Evolutionary conservation across 1,140 invertebrate species (phyloP).

Genomic region (Adoxophyes honmai): DNA sequence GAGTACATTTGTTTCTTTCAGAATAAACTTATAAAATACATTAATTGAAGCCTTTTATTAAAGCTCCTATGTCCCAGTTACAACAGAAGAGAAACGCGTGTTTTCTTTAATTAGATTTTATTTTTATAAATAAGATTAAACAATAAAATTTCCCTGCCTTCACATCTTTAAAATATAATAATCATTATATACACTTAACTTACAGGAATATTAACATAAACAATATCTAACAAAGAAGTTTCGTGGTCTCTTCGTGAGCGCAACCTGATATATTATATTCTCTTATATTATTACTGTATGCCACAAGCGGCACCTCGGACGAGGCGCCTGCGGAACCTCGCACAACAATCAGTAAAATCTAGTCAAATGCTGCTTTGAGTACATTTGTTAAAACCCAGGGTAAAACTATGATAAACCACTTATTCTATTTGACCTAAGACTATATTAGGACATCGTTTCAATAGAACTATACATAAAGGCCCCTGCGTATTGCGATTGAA

Average conservation of each 20-base stretch:
- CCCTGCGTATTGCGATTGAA: background rate
- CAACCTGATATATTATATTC: conserved; percentile 17
- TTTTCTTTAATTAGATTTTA: conserved; percentile 39
- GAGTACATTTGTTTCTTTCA: too few relatives aligned
- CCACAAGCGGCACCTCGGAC: too few relatives aligned
- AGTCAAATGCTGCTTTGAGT: too few relatives aligned
- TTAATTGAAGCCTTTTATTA: too few relatives aligned
- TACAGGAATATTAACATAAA: conserved; percentile 54
- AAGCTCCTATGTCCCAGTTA: too few relatives aligned
- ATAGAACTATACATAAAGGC: conserved; percentile 12
- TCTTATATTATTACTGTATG: background rate
- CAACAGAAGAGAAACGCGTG: too few relatives aligned
- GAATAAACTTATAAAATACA: too few relatives aligned
- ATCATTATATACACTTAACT: conserved; percentile 58
- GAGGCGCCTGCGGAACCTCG: too few relatives aligned
- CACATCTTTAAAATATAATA: conserved; percentile 32
- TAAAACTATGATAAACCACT: conserved; percentile 9
- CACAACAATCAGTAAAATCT: too few relatives aligned
- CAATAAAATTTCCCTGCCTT: conserved; percentile 36
- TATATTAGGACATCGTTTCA: background rate
- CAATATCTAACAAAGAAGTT: conserved; percentile 28
- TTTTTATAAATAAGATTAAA: conserved; percentile 64
- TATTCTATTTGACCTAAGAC: background rate
- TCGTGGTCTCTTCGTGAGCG: conserved; percentile 8
- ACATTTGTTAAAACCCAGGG: background rate